Evolutionary conservation across 1,140 invertebrate species (phyloP).

Genomic region (Drosophila subpulchrella): DNA sequence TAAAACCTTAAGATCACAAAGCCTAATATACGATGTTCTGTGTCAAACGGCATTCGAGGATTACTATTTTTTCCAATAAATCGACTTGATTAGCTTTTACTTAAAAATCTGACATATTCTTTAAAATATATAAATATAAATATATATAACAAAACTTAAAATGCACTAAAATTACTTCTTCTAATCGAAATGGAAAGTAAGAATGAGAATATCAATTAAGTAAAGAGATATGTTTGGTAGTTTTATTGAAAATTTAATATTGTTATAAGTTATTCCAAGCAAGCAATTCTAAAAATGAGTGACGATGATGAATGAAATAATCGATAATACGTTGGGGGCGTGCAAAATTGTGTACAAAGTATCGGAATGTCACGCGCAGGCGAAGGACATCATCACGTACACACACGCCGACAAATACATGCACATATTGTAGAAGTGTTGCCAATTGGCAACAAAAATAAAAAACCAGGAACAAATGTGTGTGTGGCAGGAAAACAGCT

Average conservation of each 20-base stretch:
- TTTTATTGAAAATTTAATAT: too few species aligned
- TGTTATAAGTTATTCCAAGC: neutral
- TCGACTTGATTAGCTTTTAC: too few species aligned
- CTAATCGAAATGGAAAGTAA: too few species aligned
- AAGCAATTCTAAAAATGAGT: neutral
- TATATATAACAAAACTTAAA: too few species aligned
- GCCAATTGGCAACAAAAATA: conserved; percentile 40
- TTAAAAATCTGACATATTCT: too few species aligned
- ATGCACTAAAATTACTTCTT: too few species aligned
- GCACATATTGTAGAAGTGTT: conserved; percentile 58
- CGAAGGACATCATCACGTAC: conserved; percentile 66
- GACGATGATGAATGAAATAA: conserved; percentile 45
- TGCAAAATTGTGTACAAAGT: conserved; percentile 72
- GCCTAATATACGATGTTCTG: too few species aligned
- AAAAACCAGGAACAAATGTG: neutral
- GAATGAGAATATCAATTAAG: too few species aligned
- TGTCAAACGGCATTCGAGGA: too few species aligned
- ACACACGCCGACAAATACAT: conserved; percentile 11
- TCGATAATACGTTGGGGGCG: conserved; percentile 66
- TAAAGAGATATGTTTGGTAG: too few species aligned
- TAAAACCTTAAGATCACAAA: neutral
- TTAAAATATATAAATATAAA: too few species aligned
- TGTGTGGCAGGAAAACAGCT: conserved; percentile 54
- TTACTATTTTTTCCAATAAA: too few species aligned
- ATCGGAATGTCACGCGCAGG: conserved; percentile 80